A percentile compares a stretch with the other conserved stretches of the same genome.
phyloP scores from a whole-genome alignment of 2,797 vertebrate genomes.

The Dipus sagitta region DNA sequence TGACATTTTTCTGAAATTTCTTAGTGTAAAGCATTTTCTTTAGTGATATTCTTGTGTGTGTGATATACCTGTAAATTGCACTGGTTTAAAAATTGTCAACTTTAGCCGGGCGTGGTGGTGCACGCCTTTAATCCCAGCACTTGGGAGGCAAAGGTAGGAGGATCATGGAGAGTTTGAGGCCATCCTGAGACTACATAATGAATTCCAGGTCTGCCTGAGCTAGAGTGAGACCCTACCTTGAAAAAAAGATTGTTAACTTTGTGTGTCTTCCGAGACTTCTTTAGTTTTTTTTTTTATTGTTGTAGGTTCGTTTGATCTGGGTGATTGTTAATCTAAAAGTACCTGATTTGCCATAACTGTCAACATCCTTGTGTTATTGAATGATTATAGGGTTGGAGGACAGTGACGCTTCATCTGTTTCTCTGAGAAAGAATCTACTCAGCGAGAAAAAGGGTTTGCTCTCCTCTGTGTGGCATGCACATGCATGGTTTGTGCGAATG shows the following conservation, averaged over 20 bases:
- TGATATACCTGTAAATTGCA: background rate
- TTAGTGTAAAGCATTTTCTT: background rate
- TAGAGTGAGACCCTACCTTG: no score
- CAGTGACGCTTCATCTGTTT: slow-evolving; percentile 84
- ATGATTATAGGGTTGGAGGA: slow-evolving; percentile 88
- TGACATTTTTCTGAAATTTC: slow-evolving; percentile 37
- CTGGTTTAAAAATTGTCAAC: slow-evolving; percentile 1
- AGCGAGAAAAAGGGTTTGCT: slow-evolving; percentile 88
- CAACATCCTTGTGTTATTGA: slow-evolving; percentile 85
- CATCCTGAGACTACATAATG: no score
- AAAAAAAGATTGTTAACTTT: background rate
- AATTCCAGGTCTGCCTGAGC: no score
- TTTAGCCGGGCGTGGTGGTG: no score
- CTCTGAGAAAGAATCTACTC: slow-evolving; percentile 83
- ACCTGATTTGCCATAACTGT: slow-evolving; percentile 63
- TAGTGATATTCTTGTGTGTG: background rate
- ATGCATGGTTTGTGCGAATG: slow-evolving; percentile 72
- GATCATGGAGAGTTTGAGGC: no score
- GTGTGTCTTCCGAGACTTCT: background rate
- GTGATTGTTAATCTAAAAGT: background rate
- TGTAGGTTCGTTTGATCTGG: background rate
- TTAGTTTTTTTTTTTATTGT: slow-evolving; percentile 36
- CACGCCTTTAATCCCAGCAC: no score
- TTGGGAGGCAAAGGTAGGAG: no score
- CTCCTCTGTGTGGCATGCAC: slow-evolving; percentile 84